Base-by-base conservation (phyloP, 1,140 invertebrate genomes). In the Ceratosolen fusciceps region DNA sequence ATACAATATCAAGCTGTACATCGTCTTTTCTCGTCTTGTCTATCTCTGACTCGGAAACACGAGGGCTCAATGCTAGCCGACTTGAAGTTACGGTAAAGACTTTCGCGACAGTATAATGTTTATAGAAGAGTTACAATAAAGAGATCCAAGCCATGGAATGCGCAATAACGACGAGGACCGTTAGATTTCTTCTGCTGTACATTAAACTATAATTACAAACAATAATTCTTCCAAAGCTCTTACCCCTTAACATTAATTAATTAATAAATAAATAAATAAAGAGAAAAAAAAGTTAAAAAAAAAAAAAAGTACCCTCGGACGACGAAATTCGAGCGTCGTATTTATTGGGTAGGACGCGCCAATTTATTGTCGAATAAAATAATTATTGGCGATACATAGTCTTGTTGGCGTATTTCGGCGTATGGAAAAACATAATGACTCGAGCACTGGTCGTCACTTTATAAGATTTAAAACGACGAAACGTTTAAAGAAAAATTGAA, bases 251-350 rank as follows among this genome's bases (percentile, higher is more conserved):
- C n/a, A n/a, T n/a, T n/a, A n/a, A n/a, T n/a, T n/a, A n/a, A n/a
- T n/a, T n/a, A n/a, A n/a, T n/a, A n/a, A n/a, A n/a, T n/a, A n/a
- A n/a, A n/a, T n/a, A n/a, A n/a, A n/a, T n/a, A n/a, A n/a, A n/a
- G n/a, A n/a, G n/a, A n/a, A n/a, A n/a, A n/a, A n/a, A 70, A 43
- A 65, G 60, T 56, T 43, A 80, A 62, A 47, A 43, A 47, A 43
- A 34, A 39, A 65, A 70, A 70, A 68, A 70, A 68, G 54, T 52
- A 75, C 79, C 62, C 76, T 60, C 56, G 79, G 67, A 71, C 79
- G 79, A 80, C 56, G 73, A 80, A 80, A 76, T 76, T 80, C 79
- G 79, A 80, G 26, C 54, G 73, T 80, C 73, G 79, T 80, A 76
- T 75, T n/a, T n/a, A n/a, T n/a, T n/a, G 73, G 73, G 67, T 65